Percentiles rank a stretch among this genome's conserved stretches.
Evolutionary conservation across 2,888 invertebrate species (phyloP).

Genomic region (Glaucopsyche alexis): DNA sequence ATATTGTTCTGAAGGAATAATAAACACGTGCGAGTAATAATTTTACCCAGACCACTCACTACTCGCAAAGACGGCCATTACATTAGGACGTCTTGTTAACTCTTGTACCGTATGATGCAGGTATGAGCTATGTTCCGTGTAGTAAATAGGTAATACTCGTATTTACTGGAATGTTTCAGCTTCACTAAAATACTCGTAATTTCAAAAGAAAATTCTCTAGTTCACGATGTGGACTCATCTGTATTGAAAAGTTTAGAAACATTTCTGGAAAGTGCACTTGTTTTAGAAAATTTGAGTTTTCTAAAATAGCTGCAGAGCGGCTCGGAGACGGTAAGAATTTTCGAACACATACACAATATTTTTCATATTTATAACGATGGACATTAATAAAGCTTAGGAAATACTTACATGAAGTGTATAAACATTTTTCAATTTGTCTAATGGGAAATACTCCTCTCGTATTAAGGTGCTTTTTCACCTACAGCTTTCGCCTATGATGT

Average conservation of each 20-base stretch:
- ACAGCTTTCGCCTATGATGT: slow-evolving; percentile 1
- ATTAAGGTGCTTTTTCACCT: neutral
- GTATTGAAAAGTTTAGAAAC: too few relatives aligned
- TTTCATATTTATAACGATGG: neutral
- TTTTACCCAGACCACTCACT: neutral
- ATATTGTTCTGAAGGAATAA: slow-evolving; percentile 26
- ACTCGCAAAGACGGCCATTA: neutral
- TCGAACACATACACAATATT: neutral
- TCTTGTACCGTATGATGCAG: neutral
- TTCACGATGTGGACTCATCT: too few relatives aligned
- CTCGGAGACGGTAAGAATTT: neutral
- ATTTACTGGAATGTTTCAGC: too few relatives aligned
- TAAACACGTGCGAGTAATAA: slow-evolving; percentile 18
- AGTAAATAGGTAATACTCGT: too few relatives aligned
- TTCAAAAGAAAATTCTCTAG: too few relatives aligned
- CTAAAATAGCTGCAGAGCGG: neutral
- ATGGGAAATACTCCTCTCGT: neutral
- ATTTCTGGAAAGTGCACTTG: neutral
- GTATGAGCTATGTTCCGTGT: neutral
- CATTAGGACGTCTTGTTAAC: slow-evolving; percentile 2
- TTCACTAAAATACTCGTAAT: too few relatives aligned
- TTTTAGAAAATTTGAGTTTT: neutral
- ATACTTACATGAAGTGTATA: neutral
- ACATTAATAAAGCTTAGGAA: neutral
- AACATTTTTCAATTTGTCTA: neutral